Conservation (phyloP, 2,888 invertebrate genomes). For the Girardia tigrina region DNA sequence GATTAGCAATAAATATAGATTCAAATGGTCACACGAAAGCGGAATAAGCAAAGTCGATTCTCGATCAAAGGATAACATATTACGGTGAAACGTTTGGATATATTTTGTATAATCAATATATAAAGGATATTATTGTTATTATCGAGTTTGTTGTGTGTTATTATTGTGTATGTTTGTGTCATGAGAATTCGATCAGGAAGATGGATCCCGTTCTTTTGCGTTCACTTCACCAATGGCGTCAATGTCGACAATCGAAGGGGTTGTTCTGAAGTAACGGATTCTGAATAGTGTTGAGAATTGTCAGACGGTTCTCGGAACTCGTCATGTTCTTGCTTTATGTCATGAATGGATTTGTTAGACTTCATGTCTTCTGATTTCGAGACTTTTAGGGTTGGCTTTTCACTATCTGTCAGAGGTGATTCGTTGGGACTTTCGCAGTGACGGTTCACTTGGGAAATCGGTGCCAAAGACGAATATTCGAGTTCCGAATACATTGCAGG, state of each 20-base stretch:
- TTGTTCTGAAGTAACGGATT: constrained; percentile 4
- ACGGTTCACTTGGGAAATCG: constrained; percentile 3
- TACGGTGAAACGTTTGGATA: no score
- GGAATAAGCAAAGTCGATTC: no score
- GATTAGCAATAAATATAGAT: no score
- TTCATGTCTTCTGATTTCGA: not conserved
- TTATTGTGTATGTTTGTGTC: no score
- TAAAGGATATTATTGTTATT: no score
- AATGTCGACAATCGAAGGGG: constrained; percentile 4
- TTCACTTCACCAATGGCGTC: not conserved
- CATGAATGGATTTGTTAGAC: not conserved
- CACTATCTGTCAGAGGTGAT: not conserved
- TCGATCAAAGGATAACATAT: no score
- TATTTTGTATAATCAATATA: no score
- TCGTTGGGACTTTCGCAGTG: not conserved
- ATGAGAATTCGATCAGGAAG: constrained; percentile 23
- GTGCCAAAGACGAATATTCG: constrained; percentile 3
- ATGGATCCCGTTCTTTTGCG: not conserved
- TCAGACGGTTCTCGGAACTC: not conserved
- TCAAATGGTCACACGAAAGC: no score
- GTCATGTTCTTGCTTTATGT: constrained; percentile 13
- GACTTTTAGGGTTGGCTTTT: not conserved
- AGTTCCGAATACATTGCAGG: constrained; percentile 1
- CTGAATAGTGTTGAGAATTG: constrained; percentile 11
- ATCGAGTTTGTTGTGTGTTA: no score